Percentiles rank a stretch among this genome's conserved stretches.
Conservation (phyloP, 1,140 invertebrate species). For the Aporrectodea caliginosa region DNA sequence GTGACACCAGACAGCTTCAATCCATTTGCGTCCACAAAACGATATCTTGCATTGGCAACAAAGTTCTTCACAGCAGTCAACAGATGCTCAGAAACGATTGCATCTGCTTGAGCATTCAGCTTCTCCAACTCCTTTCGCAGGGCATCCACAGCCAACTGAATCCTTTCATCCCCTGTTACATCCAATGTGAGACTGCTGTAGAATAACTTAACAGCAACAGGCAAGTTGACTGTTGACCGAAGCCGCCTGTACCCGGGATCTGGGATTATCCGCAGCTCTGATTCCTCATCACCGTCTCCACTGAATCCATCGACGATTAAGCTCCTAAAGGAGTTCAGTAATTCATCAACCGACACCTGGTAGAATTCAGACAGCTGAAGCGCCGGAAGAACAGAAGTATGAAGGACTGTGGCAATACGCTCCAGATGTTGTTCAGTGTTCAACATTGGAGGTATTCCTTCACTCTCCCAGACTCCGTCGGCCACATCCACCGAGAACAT, state of each 20-base stretch:
- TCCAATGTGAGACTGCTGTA: not conserved
- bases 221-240: conserved; percentile 73
- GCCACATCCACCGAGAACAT: conserved; percentile 74
- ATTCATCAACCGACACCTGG: not conserved
- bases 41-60: conserved; percentile 69
- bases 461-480: conserved; percentile 68
- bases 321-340: not conserved
- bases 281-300: conserved; percentile 10
- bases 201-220: conserved; percentile 63
- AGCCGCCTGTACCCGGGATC: conserved; percentile 77
- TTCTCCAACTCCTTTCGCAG: not conserved
- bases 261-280: conserved; percentile 65
- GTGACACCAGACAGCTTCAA: conserved; percentile 73
- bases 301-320: not conserved
- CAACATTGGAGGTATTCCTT: conserved; percentile 70
- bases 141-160: not conserved
- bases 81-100: conserved; percentile 70
- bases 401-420: not conserved
- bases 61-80: conserved; percentile 78
- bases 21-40: conserved; percentile 71
- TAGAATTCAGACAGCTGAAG: not conserved
- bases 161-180: not conserved
- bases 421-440: conserved; percentile 62
- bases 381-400: not conserved
- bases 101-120: conserved; percentile 65